These are phyloP conservation scores for Lasioglossum vierecki DNA, from an alignment of 2,888 invertebrate species.

Conservation along the genomic window DNA sequence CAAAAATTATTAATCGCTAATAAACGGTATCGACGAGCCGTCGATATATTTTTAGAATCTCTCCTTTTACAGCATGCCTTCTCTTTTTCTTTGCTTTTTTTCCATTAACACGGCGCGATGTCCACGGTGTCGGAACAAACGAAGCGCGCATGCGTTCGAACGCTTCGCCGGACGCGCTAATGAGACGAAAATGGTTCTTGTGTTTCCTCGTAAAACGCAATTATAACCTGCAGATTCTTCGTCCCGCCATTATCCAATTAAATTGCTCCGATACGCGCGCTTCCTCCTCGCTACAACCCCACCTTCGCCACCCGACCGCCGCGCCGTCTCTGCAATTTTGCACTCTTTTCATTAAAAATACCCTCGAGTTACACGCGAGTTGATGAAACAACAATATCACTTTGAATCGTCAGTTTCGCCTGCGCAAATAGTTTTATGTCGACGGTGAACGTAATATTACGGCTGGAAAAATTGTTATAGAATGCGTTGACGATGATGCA, in stretches of 20 bases:
- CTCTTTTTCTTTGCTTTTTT: not conserved
- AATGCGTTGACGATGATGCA: not conserved
- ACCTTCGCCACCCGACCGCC: not conserved
- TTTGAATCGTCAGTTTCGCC: too few relatives aligned
- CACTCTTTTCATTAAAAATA: not conserved
- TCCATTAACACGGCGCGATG: not conserved
- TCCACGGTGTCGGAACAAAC: slow-evolving; percentile 19
- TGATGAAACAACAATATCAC: not conserved
- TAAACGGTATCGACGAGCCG: slow-evolving; percentile 27
- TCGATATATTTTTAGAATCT: slow-evolving; percentile 22
- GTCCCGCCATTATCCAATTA: not conserved
- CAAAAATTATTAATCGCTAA: slow-evolving; percentile 42
- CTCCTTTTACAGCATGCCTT: not conserved
- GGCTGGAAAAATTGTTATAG: not conserved
- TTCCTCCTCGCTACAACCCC: not conserved
- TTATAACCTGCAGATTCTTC: slow-evolving; percentile 26
- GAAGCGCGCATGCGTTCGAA: slow-evolving; percentile 16
- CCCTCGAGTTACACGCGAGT: not conserved
- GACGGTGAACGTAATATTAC: not conserved
- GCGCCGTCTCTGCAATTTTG: not conserved
- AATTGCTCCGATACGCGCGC: not conserved
- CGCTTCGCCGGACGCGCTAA: slow-evolving; percentile 29
- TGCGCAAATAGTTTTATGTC: not conserved
- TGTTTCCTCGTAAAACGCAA: slow-evolving; percentile 34
- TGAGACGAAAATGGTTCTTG: slow-evolving; percentile 40